These are phyloP conservation scores for Festucalex cinctus DNA, from an alignment of 2,113 vertebrate species.

Conservation along the genomic window DNA sequence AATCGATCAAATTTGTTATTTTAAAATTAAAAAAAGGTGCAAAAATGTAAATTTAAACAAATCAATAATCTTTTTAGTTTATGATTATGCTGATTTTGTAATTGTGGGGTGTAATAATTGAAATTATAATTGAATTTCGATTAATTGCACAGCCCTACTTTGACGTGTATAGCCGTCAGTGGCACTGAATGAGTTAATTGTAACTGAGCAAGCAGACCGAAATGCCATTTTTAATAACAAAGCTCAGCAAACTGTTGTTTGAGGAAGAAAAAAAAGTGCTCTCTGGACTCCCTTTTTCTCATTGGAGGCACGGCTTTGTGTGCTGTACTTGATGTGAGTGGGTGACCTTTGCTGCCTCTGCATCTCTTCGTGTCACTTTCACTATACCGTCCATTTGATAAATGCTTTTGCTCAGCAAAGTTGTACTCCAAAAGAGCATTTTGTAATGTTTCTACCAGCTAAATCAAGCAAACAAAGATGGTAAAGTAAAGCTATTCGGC, in stretches of 20 bases:
- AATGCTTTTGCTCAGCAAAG: slow-evolving; percentile 20
- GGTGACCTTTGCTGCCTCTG: slow-evolving; percentile 29
- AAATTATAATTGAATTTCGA: too few species aligned
- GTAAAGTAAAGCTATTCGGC: background rate
- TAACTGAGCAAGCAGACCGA: slow-evolving; percentile 3
- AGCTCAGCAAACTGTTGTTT: background rate
- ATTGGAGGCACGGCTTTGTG: slow-evolving; percentile 4
- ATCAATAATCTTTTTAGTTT: too few species aligned
- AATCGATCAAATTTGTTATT: too few species aligned
- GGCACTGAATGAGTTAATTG: too few species aligned
- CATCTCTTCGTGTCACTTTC: slow-evolving; percentile 12
- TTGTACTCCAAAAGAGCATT: slow-evolving; percentile 8
- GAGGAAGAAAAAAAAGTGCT: slow-evolving; percentile 5
- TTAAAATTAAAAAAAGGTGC: too few species aligned
- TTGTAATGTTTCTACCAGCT: slow-evolving; percentile 17
- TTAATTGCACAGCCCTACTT: too few species aligned
- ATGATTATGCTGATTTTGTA: too few species aligned
- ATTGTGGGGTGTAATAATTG: too few species aligned
- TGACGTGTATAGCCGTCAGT: too few species aligned
- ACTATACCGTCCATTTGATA: slow-evolving; percentile 1
- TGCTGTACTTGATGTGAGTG: slow-evolving; percentile 10
- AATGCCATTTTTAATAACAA: slow-evolving; percentile 21
- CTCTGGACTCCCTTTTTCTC: slow-evolving; percentile 20
- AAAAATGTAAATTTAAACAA: too few species aligned
- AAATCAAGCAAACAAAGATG: slow-evolving; percentile 5